Conservation (phyloP, 2,888 invertebrate species). For the Dryococelus australis region DNA sequence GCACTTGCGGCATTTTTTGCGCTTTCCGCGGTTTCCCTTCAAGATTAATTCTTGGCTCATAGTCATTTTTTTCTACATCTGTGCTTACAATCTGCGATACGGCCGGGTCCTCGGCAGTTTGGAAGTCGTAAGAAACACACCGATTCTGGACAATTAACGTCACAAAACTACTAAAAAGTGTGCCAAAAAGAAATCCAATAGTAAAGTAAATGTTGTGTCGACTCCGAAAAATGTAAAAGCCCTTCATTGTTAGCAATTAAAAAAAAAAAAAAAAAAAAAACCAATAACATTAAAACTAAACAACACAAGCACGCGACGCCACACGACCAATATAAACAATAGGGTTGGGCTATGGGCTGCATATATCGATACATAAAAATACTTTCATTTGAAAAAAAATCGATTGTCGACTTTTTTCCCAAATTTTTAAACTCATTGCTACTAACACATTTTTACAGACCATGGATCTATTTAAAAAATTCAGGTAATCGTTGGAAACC, state of each 20-base stretch:
- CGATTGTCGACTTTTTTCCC: too few relatives aligned
- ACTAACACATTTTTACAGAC: too few relatives aligned
- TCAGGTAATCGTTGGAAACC: too few relatives aligned
- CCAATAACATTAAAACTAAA: too few relatives aligned
- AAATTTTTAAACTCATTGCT: too few relatives aligned
- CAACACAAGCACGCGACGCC: too few relatives aligned
- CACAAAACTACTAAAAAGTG: neutral
- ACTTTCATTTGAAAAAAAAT: too few relatives aligned
- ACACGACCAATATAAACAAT: too few relatives aligned
- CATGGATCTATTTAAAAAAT: too few relatives aligned
- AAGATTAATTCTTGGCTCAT: conserved; percentile 60
- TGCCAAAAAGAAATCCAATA: neutral
- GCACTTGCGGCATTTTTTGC: conserved; percentile 64
- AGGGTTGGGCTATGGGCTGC: too few relatives aligned
- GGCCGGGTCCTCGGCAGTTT: neutral
- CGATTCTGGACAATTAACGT: neutral
- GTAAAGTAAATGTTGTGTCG: neutral
- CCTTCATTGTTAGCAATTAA: neutral
- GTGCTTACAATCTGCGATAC: neutral
- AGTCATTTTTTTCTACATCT: conserved; percentile 54
- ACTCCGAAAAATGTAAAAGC: neutral
- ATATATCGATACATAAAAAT: too few relatives aligned
- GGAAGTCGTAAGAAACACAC: neutral
- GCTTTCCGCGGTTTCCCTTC: conserved; percentile 60
- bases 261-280: too few relatives aligned